These are phyloP conservation scores for Drosophila miranda DNA, from an alignment of 1,140 invertebrate genomes.

Conservation along the genomic window DNA sequence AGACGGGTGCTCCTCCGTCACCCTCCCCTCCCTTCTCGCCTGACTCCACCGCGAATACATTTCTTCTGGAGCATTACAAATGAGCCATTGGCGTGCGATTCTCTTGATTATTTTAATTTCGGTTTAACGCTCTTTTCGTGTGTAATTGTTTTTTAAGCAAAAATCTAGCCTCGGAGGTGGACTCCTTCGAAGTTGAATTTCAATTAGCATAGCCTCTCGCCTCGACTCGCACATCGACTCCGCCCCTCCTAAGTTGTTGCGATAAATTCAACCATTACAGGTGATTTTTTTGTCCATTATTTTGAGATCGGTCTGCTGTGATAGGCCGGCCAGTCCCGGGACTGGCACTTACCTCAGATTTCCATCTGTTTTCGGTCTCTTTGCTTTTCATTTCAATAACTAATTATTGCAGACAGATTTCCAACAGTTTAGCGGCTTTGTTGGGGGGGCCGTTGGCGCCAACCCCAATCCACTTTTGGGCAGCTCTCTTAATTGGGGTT, in stretches of 20 bases:
- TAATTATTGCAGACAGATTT: slow-evolving; percentile 43
- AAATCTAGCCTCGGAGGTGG: slow-evolving; percentile 27
- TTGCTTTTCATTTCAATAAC: slow-evolving; percentile 33
- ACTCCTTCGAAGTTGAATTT: neutral
- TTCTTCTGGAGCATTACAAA: slow-evolving; percentile 72
- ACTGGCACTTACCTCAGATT: slow-evolving; percentile 18
- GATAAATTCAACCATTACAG: slow-evolving; percentile 1
- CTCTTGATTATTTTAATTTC: slow-evolving; percentile 61
- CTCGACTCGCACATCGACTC: neutral
- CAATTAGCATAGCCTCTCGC: slow-evolving; percentile 1
- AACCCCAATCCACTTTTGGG: slow-evolving; percentile 14
- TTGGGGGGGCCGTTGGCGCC: slow-evolving; percentile 15
- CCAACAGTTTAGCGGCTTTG: slow-evolving; percentile 35
- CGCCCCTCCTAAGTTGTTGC: neutral
- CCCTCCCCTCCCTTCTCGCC: neutral
- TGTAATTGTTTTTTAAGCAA: slow-evolving; percentile 77
- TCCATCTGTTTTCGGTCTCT: too few species aligned
- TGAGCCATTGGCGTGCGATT: slow-evolving; percentile 70
- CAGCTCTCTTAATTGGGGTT: slow-evolving; percentile 5
- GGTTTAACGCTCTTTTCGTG: slow-evolving; percentile 37
- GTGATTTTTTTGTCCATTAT: neutral
- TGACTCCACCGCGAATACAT: neutral
- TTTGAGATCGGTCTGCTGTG: slow-evolving; percentile 3
- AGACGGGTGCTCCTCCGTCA: slow-evolving; percentile 21
- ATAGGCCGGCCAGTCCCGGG: neutral